Base-by-base conservation (phyloP, 2,797 vertebrate genomes). In the Rhinella marina region DNA sequence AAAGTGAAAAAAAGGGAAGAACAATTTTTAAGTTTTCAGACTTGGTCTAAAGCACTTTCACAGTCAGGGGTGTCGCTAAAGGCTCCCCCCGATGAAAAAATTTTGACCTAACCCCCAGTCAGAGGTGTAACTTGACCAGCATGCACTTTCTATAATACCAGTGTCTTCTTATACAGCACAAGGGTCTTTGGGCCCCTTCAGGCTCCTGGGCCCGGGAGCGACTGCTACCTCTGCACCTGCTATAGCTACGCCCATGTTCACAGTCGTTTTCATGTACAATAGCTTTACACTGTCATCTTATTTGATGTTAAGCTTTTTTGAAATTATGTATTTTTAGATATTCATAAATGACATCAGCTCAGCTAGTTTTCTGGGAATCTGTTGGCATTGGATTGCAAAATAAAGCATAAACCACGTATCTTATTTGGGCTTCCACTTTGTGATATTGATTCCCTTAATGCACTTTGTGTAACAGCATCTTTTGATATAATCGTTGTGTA, bases 381-480 rank as follows among this genome's bases (percentile, higher is more conserved):
- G 86, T 59, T 91, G 88, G 84, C 88, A 88, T 89, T 89, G 91
- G 90, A 73, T 91, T 90, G 92, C 88, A 91, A 90, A 90, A 90
- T 88, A 87, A 92, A 92, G 92, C 90, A 90, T 61, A 84, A 91
- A 91, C 86, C 81, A 76, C 73, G 57, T 84, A 89, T 88, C 85
- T 90, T 81, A 64, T 75, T 90, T 87, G 88, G 12, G 57, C 57
- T 89, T 88, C 86, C 82, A 80, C 82, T 92, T 88, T 90, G 87
- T 85, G 82, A 83, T 50, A 85, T 12, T 0, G 81, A 76, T 86
- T 84, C 79, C 84, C 80, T 88, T 84, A 83, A 88, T 85, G 73
- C 5, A 0, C 77, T 82, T 83, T 75, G 54, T 80, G 85, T 88
- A 79, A 83, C 13, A 16, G 29, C 62, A 83, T 41, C 62, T 12